Evolutionary conservation across 2,888 invertebrate species (phyloP).

Genomic region (Spisula subtruncata): DNA sequence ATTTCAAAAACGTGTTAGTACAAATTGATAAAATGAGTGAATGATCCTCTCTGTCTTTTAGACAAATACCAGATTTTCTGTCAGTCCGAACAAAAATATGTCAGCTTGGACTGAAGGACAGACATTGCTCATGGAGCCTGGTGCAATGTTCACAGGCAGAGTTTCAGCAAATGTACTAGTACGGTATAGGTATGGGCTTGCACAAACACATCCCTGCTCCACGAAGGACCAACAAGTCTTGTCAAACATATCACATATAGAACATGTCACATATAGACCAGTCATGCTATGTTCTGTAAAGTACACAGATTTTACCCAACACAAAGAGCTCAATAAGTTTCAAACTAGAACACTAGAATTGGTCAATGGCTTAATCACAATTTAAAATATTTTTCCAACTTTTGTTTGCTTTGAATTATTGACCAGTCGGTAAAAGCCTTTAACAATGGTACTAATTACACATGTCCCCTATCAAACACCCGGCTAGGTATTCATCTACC

Average conservation of each 20-base stretch:
- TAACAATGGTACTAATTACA: conserved; percentile 56
- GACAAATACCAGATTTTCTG: too few relatives aligned
- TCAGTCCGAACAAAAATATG: too few relatives aligned
- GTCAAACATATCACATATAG: conserved; percentile 4
- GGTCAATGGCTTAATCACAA: conserved; percentile 47
- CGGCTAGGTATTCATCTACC: conserved; percentile 4
- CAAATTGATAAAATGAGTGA: too few relatives aligned
- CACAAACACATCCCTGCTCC: too few relatives aligned
- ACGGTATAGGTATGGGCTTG: too few relatives aligned
- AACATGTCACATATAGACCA: conserved; percentile 1
- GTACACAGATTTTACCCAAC: not conserved
- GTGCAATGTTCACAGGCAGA: too few relatives aligned
- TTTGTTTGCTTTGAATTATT: conserved; percentile 52
- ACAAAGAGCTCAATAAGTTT: not conserved
- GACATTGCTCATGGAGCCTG: too few relatives aligned
- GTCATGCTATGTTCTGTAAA: not conserved
- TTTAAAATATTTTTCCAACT: conserved; percentile 62
- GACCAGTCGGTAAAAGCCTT: conserved; percentile 42
- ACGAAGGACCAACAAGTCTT: not conserved
- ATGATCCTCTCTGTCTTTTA: too few relatives aligned
- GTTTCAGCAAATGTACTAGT: too few relatives aligned
- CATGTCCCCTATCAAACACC: conserved; percentile 2
- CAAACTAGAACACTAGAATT: not conserved
- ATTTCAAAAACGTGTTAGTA: too few relatives aligned
- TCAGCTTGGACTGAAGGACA: too few relatives aligned